Base-by-base conservation (phyloP, 2,113 vertebrate genomes). In the Syngnathus typhle region DNA sequence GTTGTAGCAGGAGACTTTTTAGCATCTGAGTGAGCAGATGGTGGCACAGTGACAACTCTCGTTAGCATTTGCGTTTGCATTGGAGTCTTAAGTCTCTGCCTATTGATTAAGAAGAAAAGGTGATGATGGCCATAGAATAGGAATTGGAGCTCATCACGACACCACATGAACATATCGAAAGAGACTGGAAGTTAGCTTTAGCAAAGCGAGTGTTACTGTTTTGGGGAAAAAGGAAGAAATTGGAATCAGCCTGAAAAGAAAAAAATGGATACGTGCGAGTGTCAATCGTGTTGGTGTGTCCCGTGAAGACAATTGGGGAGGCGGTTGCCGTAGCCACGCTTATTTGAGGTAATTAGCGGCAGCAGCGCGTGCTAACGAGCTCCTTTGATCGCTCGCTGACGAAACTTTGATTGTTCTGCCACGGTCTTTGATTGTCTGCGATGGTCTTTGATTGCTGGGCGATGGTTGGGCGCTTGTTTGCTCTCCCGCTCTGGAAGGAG, bases 311-410 rank as follows among this genome's bases (percentile, higher is more conserved):
- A 82, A 87, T 85, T 85, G 84, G 95, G 95, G 93, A 95, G 92
- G 90, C 95, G 88, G 86, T 84, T 76, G 91, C 92, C 92, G 92
- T 92, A 95, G 95, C 95, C 95, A 94, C 93, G 93, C 98, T 97
- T 93, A 96, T 98, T 98, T 97, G 96, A 95, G 93, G 94, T 98
- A 98, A 98, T 98, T 98, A 98, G 96, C 94, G 94, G 94, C 93
- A 92, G 94, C 89, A 93, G 94, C 89, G 82, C 93, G 92, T 90
- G 94, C 94, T 96, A 96, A 96, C 93, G 91, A 95, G 94, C 81
- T 89, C 92, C 95, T 98, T 98, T 99, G 95, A 98, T 96, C 98
- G 27, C 15, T 16, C 27, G 13, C 13, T 16, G 27, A 58, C 36
- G 13, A 32, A 32, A 58, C 95, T 98, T 98, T 99, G 95, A 98